Evolutionary conservation across 92 coral and sea anemone species (phyloP).

Genomic region (Porites evermanni): DNA sequence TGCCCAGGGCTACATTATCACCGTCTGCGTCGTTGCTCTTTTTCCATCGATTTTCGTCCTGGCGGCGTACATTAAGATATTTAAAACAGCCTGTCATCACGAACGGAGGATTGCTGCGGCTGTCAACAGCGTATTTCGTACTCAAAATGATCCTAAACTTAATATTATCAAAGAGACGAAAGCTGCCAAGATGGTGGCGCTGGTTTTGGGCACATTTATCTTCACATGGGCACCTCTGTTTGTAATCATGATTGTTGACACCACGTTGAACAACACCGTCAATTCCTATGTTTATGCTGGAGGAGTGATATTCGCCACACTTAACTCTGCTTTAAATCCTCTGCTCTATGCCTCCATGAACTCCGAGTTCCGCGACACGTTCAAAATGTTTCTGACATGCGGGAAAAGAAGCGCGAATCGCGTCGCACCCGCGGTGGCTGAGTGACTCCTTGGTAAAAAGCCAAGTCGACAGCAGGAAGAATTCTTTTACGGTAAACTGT

Average conservation of each 20-base stretch:
- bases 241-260: conserved; percentile 82
- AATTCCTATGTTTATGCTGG: conserved; percentile 94
- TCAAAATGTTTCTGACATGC: conserved; percentile 69
- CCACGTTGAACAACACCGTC: conserved; percentile 57
- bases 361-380: conserved; percentile 86
- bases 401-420: conserved; percentile 30
- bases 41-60: conserved; percentile 88
- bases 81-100: conserved; percentile 88
- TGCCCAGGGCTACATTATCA: conserved; percentile 74
- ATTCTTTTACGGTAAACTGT: neutral
- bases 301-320: conserved; percentile 87
- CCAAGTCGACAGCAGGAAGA: neutral
- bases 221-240: conserved; percentile 90
- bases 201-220: conserved; percentile 86
- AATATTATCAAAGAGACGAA: conserved; percentile 85
- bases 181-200: conserved; percentile 93
- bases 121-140: conserved; percentile 75
- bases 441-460: neutral
- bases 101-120: conserved; percentile 77
- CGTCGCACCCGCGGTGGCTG: conserved; percentile 11
- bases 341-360: conserved; percentile 93
- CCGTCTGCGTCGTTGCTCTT: conserved; percentile 71
- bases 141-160: conserved; percentile 46
- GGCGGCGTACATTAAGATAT: conserved; percentile 82
- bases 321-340: conserved; percentile 92